Percentiles rank a stretch among this genome's conserved stretches.
Evolutionary conservation across 1,140 invertebrate genomes (phyloP).

Genomic region (Trachymyrmex cornetzi): DNA sequence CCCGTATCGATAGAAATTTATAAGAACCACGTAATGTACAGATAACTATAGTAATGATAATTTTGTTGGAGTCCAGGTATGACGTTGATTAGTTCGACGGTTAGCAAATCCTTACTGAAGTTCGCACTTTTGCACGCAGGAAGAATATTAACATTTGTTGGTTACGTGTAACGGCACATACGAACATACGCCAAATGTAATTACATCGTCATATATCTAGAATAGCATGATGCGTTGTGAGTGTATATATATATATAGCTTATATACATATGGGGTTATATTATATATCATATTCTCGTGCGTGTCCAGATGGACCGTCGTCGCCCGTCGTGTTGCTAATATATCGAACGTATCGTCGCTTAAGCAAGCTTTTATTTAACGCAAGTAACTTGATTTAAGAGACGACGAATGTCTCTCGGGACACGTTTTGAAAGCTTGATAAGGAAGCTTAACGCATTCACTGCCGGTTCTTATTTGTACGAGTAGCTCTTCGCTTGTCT

Average conservation of each 20-base stretch:
- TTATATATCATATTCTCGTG: slow-evolving; percentile 56
- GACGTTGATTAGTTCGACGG: slow-evolving; percentile 56
- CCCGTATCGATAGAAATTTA: slow-evolving; percentile 22
- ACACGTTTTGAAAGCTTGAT: slow-evolving; percentile 30
- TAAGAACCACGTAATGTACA: slow-evolving; percentile 21
- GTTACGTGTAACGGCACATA: slow-evolving; percentile 70
- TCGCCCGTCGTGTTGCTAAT: slow-evolving; percentile 21
- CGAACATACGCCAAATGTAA: slow-evolving; percentile 78
- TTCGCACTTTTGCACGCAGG: slow-evolving; percentile 70
- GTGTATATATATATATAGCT: slow-evolving; percentile 68
- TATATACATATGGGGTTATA: slow-evolving; percentile 74
- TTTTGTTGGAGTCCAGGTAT: slow-evolving; percentile 51
- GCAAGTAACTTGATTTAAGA: slow-evolving; percentile 40
- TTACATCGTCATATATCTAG: slow-evolving; percentile 80
- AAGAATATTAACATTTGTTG: slow-evolving; percentile 75
- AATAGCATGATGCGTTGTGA: slow-evolving; percentile 74
- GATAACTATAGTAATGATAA: slow-evolving; percentile 37
- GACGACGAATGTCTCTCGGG: slow-evolving; percentile 38
- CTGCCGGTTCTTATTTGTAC: slow-evolving; percentile 57
- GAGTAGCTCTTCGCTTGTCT: background rate
- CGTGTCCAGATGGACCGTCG: slow-evolving; percentile 52
- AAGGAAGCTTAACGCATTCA: slow-evolving; percentile 52
- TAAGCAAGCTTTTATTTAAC: slow-evolving; percentile 42
- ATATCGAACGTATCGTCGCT: slow-evolving; percentile 42
- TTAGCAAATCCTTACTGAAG: slow-evolving; percentile 73